Evolutionary conservation across 2,888 invertebrate genomes (phyloP), one percentile per base, ranked within the genome.

Genomic region (Drosophila emarginata): DNA sequence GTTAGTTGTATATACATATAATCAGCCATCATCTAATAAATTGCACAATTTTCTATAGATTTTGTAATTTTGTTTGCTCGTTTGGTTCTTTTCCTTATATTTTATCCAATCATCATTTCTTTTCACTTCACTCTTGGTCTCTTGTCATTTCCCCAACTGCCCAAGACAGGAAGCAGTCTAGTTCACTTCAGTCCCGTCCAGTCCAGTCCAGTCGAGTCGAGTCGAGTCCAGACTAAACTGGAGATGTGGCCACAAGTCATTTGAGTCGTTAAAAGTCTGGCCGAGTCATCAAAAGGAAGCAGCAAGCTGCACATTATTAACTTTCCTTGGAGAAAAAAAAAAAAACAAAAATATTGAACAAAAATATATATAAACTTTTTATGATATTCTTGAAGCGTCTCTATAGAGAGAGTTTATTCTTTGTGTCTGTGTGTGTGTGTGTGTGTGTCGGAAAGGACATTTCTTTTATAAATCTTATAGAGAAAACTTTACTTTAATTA

Each of bases 291-390:
- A 54, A 54, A 54, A 23, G 21, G 39, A 36, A 40, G 53, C 53
- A 57, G 57, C 57, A 39, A 57, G 78, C 78, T 79, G 81, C 78
- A 78, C 78, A 80, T 79, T 79, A 80, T 79, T 79, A 79, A 79
- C 79, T 80, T 80, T 67, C 39, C 39, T 45, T 53, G 54, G 45
- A 50, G 28, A 28, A 1, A 54, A 23, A 54, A 54, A 32, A 12
- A 21, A 11, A 26, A 11, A 36, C 36, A 3, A 28, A 18, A 36
- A 36, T 54, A 45, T 45, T 45, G 45, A 45, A 45, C 11, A 21
- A 21, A 45, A 45, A 37, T 37, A n/a, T 37, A 37, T n/a, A 54
- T 36, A 54, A 54, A 54, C 36, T 54, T 54, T 54, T 54, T 54
- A 54, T 54, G 54, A 18, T 54, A 12, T 54, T 32, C 32, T 53